These are phyloP conservation scores for Ips typographus DNA, from an alignment of 1,140 invertebrate genomes.

Conservation along the genomic window DNA sequence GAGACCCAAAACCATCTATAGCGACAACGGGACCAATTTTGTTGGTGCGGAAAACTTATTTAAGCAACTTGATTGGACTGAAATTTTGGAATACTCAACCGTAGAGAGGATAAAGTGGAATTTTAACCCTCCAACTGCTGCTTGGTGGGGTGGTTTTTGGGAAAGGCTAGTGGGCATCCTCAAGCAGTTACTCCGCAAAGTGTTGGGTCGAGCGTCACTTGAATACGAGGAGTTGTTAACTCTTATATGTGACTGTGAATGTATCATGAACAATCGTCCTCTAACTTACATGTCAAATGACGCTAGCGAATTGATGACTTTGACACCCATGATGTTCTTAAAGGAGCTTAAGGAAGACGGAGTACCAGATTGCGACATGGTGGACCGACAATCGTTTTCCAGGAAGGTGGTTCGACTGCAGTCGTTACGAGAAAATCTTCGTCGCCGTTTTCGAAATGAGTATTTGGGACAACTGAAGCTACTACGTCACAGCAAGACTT, in stretches of 20 bases:
- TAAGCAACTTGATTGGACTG: constrained; percentile 35
- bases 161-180: no score
- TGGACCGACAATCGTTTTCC: not conserved
- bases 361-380: constrained; percentile 22
- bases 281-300: constrained; percentile 47
- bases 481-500: not conserved
- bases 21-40: constrained; percentile 44
- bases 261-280: constrained; percentile 47
- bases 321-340: constrained; percentile 33
- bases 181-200: constrained; percentile 41
- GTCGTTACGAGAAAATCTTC: not conserved
- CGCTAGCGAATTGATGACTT: constrained; percentile 22
- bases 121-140: no score
- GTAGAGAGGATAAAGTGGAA: constrained; percentile 44
- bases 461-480: constrained; percentile 14
- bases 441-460: not conserved
- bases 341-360: not conserved
- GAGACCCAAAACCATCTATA: no score
- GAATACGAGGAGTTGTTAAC: constrained; percentile 49
- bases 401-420: constrained; percentile 1
- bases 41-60: constrained; percentile 43
- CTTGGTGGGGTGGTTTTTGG: no score
- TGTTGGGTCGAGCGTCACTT: constrained; percentile 1
- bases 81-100: constrained; percentile 19
- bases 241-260: constrained; percentile 45